phyloP scores from a whole-genome alignment of 2,888 invertebrate genomes.

The Tenthredo amoena region DNA sequence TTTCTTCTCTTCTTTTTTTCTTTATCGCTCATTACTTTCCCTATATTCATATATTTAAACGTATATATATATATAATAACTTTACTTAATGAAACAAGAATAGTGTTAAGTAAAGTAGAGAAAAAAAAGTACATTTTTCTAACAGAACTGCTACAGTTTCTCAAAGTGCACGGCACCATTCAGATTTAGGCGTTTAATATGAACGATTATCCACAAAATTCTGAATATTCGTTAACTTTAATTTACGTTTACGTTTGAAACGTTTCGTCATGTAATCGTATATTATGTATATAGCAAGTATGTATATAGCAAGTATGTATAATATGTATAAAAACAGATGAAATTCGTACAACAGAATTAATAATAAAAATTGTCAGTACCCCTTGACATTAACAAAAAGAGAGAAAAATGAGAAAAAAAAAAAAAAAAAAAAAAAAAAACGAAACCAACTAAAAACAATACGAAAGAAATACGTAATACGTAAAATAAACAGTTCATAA shows the following conservation, averaged over 20 bases:
- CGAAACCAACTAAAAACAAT: conserved; percentile 43
- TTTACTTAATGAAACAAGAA: conserved; percentile 15
- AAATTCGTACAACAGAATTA: conserved; percentile 47
- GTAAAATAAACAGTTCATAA: conserved; percentile 77
- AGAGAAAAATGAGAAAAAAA: neutral
- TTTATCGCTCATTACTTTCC: neutral
- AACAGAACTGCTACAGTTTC: conserved; percentile 14
- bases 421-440: neutral
- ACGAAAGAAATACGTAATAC: conserved; percentile 60
- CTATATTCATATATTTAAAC: neutral
- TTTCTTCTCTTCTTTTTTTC: neutral
- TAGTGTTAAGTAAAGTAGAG: neutral
- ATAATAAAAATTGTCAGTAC: conserved; percentile 40
- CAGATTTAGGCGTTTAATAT: conserved; percentile 14
- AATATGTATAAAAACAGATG: conserved; percentile 27
- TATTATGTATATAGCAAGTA: neutral
- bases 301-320: neutral
- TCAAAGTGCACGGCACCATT: conserved; percentile 33
- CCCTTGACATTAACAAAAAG: conserved; percentile 10
- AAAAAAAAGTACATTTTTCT: neutral
- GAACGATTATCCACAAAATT: conserved; percentile 21
- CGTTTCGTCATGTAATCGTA: conserved; percentile 25
- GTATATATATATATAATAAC: neutral
- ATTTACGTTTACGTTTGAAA: conserved; percentile 34
- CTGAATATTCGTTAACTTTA: conserved; percentile 9